Conservation (phyloP, 2,888 invertebrate species). For the Tinea semifulvella region DNA sequence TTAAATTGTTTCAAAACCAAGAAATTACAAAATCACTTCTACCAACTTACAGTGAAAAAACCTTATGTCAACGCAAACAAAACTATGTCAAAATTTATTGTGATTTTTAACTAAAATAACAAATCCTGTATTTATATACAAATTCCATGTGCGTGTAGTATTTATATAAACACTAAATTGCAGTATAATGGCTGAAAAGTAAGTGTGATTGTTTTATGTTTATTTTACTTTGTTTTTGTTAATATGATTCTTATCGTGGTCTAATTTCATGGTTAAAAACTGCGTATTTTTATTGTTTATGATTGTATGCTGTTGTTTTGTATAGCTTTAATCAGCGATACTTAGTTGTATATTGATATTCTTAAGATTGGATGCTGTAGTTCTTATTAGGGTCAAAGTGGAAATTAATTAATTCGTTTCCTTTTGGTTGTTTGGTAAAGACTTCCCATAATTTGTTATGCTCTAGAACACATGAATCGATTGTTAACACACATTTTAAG, state of each 20-base stretch:
- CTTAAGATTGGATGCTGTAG: neutral
- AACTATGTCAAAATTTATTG: constrained; percentile 59
- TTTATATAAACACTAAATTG: constrained; percentile 27
- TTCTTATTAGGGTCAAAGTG: constrained; percentile 1
- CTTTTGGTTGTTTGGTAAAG: neutral
- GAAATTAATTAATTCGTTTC: neutral
- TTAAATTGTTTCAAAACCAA: too few species aligned
- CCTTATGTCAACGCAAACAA: constrained; percentile 60
- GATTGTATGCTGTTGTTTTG: neutral
- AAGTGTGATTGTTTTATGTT: constrained; percentile 29
- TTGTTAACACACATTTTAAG: too few species aligned
- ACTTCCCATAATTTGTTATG: neutral
- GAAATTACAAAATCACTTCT: neutral
- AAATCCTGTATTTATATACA: constrained; percentile 40
- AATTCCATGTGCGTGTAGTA: constrained; percentile 45
- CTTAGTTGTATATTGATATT: neutral
- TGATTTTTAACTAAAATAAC: constrained; percentile 57
- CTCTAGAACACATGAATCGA: neutral
- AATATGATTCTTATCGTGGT: constrained; percentile 8
- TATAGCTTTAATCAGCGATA: neutral
- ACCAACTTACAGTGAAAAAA: constrained; percentile 17
- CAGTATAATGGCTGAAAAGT: constrained; percentile 56
- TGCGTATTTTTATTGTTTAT: constrained; percentile 9
- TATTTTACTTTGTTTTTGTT: constrained; percentile 27
- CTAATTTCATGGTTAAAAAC: constrained; percentile 1